Conservation (phyloP, 2,888 invertebrate species). For the Arge pagana region DNA sequence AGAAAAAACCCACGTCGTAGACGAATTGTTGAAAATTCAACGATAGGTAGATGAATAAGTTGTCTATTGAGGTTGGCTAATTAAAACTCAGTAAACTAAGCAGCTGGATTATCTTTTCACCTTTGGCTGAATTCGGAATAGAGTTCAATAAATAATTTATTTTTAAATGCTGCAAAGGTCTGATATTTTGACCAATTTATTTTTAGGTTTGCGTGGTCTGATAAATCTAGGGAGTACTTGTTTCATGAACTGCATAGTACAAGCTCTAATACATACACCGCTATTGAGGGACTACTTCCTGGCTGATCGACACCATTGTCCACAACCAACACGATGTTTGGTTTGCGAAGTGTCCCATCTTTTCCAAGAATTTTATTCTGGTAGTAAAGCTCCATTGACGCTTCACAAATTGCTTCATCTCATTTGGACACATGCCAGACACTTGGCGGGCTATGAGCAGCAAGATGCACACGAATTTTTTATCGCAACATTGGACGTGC, state of each 20-base stretch:
- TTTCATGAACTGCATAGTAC: conserved; percentile 97
- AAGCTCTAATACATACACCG: conserved; percentile 93
- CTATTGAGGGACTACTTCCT: conserved; percentile 93
- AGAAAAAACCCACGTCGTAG: conserved; percentile 77
- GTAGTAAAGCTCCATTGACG: conserved; percentile 84
- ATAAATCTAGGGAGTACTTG: conserved; percentile 97
- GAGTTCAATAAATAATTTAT: not conserved
- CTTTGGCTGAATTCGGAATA: too few species aligned
- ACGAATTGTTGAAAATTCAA: conserved; percentile 79
- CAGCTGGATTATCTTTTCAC: too few species aligned
- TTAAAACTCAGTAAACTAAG: too few species aligned
- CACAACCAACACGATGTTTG: conserved; percentile 79
- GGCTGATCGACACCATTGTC: conserved; percentile 89
- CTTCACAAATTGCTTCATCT: conserved; percentile 88
- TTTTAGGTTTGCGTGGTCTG: conserved; percentile 81
- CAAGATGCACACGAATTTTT: conserved; percentile 99
- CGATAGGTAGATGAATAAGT: conserved; percentile 70
- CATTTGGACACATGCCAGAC: conserved; percentile 96
- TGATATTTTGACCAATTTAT: conserved; percentile 17
- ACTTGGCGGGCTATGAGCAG: conserved; percentile 94
- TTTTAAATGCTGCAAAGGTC: not conserved
- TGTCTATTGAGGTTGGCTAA: too few species aligned
- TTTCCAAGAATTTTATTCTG: conserved; percentile 97
- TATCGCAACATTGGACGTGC: conserved; percentile 89
- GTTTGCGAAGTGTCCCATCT: conserved; percentile 95